Percentiles rank a stretch among this genome's conserved stretches.
Evolutionary conservation across 2,888 invertebrate species (phyloP).

Genomic region (Torymus auratus): DNA sequence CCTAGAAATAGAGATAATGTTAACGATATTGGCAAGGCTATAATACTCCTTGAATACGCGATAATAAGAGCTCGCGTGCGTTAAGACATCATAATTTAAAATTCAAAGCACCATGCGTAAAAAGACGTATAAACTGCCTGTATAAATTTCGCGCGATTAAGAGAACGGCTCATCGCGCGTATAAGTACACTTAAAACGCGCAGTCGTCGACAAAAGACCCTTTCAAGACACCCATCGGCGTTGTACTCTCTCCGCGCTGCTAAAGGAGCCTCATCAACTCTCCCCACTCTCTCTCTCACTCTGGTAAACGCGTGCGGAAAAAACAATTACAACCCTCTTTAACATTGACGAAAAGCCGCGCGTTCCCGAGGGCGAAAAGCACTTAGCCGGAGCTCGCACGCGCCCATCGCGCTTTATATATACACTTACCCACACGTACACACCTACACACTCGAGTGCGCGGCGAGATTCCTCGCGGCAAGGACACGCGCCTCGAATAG

Average conservation of each 20-base stretch:
- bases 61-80: no score
- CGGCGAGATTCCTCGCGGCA: conserved; percentile 51
- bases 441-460: no score
- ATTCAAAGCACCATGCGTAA: no score
- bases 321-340: conserved; percentile 19
- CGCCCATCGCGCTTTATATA: conserved; percentile 21
- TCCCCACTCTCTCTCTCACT: no score
- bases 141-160: not conserved
- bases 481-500: conserved; percentile 58
- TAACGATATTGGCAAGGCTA: no score
- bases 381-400: conserved; percentile 37
- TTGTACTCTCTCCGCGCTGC: no score
- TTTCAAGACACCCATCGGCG: not conserved
- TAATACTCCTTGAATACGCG: no score
- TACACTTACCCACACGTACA: not conserved
- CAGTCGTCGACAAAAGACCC: not conserved
- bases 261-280: no score
- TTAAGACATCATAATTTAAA: no score
- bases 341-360: conserved; percentile 45
- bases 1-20: no score
- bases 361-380: conserved; percentile 48
- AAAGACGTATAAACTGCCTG: not conserved
- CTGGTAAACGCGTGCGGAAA: conserved; percentile 14
- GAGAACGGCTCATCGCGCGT: no score
- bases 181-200: not conserved